phyloP scores from a whole-genome alignment of 2,888 invertebrate species.

The Megastigmus dorsalis region DNA sequence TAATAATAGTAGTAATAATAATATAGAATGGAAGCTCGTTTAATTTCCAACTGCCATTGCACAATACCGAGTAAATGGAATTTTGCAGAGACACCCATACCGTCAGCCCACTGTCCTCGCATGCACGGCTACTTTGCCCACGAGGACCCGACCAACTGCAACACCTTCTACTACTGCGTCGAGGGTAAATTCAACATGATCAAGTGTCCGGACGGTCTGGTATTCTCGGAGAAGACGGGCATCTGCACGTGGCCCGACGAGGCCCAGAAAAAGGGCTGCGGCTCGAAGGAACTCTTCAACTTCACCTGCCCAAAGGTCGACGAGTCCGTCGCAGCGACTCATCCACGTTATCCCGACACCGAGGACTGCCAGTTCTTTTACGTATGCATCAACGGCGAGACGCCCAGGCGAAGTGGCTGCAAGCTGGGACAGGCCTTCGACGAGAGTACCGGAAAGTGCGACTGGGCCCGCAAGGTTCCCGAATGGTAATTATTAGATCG shows the following conservation, averaged over 20 bases:
- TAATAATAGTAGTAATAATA: too few species aligned
- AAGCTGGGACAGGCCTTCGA: slow-evolving; percentile 93
- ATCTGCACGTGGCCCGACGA: slow-evolving; percentile 96
- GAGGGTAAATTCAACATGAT: slow-evolving; percentile 93
- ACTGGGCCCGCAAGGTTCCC: slow-evolving; percentile 90
- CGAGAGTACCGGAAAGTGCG: slow-evolving; percentile 85
- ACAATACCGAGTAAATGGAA: too few species aligned
- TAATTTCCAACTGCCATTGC: too few species aligned
- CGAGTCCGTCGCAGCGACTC: slow-evolving; percentile 83
- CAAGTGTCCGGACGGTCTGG: slow-evolving; percentile 89
- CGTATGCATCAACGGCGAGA: slow-evolving; percentile 91
- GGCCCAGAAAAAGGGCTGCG: slow-evolving; percentile 90
- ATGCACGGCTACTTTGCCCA: slow-evolving; percentile 92
- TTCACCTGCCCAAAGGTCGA: slow-evolving; percentile 89
- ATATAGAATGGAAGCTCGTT: too few species aligned
- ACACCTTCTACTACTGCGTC: slow-evolving; percentile 92
- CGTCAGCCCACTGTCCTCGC: slow-evolving; percentile 85
- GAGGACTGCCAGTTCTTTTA: slow-evolving; percentile 95
- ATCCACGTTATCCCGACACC: slow-evolving; percentile 90
- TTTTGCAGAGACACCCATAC: slow-evolving; percentile 77
- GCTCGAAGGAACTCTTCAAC: slow-evolving; percentile 88
- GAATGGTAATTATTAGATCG: slow-evolving; percentile 86
- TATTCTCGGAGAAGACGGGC: slow-evolving; percentile 91
- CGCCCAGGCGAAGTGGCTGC: slow-evolving; percentile 90
- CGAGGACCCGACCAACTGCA: slow-evolving; percentile 85